A percentile compares a stretch with the other conserved stretches of the same genome.
Conservation (phyloP, 2,113 vertebrate genomes). For the Spheniscus mendiculus region DNA sequence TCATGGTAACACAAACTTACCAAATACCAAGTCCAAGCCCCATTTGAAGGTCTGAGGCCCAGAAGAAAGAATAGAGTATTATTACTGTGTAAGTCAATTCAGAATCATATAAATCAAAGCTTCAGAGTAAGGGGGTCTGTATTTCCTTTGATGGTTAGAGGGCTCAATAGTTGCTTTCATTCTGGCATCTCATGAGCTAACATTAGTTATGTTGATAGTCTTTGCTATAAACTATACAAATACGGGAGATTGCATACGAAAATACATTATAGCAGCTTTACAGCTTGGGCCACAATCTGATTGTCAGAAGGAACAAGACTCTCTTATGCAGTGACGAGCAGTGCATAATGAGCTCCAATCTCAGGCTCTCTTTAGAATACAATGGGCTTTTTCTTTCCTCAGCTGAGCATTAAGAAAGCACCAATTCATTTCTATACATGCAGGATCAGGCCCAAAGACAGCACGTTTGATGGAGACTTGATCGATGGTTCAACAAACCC, state of each 20-base stretch:
- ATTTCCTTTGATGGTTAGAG: slow-evolving; percentile 50
- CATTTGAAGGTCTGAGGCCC: slow-evolving; percentile 14
- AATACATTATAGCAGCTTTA: slow-evolving; percentile 43
- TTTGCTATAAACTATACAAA: slow-evolving; percentile 47
- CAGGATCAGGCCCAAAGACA: slow-evolving; percentile 20
- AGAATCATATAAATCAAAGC: slow-evolving; percentile 16
- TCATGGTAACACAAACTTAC: slow-evolving; percentile 48
- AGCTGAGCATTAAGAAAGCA: slow-evolving; percentile 10
- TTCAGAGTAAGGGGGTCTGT: neutral
- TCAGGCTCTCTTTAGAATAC: neutral
- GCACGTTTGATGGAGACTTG: neutral
- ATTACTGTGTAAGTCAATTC: neutral
- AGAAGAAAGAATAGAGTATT: slow-evolving; percentile 39
- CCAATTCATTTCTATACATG: neutral
- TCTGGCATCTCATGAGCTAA: slow-evolving; percentile 33
- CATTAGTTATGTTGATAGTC: slow-evolving; percentile 42
- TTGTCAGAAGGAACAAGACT: slow-evolving; percentile 55
- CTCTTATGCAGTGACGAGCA: slow-evolving; percentile 14
- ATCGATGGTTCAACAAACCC: neutral
- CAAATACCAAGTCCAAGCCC: slow-evolving; percentile 59
- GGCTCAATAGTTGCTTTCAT: slow-evolving; percentile 65
- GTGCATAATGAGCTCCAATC: slow-evolving; percentile 2
- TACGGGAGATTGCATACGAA: neutral
- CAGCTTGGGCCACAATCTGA: slow-evolving; percentile 29
- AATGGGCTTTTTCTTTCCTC: slow-evolving; percentile 48